A percentile compares a stretch with the other conserved stretches of the same genome.
Evolutionary conservation across 2,113 vertebrate genomes (phyloP).

Genomic region (Triplophysa rosa): DNA sequence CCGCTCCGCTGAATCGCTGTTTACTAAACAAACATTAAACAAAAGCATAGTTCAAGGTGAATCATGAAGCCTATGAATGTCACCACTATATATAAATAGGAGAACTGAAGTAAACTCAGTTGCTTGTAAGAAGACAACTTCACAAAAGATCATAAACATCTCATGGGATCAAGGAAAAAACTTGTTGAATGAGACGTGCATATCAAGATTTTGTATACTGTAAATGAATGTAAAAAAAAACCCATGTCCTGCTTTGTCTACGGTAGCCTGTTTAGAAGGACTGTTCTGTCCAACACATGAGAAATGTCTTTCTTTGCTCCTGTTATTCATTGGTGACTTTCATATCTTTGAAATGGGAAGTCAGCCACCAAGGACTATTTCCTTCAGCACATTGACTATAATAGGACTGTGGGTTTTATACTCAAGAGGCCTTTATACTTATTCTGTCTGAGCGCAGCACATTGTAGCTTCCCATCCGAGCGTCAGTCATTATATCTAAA

Average conservation of each 20-base stretch:
- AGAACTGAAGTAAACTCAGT: background rate
- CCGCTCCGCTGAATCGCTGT: constrained; percentile 2
- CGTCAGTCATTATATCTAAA: constrained; percentile 21
- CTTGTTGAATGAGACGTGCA: background rate
- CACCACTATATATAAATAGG: background rate
- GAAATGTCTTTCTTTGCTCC: constrained; percentile 63
- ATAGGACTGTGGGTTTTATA: constrained; percentile 60
- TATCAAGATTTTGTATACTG: background rate
- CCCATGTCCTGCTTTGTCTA: background rate
- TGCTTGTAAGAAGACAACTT: background rate
- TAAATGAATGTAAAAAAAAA: background rate
- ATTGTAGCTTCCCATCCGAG: constrained; percentile 20
- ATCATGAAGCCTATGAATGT: constrained; percentile 1
- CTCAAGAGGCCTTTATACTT: constrained; percentile 65
- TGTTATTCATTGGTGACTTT: constrained; percentile 69
- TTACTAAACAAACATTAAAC: constrained; percentile 24
- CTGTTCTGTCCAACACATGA: constrained; percentile 18
- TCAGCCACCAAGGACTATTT: constrained; percentile 70
- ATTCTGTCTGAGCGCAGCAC: constrained; percentile 5
- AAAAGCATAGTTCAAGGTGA: constrained; percentile 10
- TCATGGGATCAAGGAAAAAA: constrained; percentile 2
- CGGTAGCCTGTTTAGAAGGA: background rate
- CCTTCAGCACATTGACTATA: constrained; percentile 70
- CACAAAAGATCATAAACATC: background rate
- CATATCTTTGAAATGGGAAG: constrained; percentile 69